Percentiles rank a stretch among this genome's conserved stretches.
These are phyloP conservation scores for Hypotaenidia okinawae DNA, from an alignment of 2,797 vertebrate genomes.

Conservation along the genomic window DNA sequence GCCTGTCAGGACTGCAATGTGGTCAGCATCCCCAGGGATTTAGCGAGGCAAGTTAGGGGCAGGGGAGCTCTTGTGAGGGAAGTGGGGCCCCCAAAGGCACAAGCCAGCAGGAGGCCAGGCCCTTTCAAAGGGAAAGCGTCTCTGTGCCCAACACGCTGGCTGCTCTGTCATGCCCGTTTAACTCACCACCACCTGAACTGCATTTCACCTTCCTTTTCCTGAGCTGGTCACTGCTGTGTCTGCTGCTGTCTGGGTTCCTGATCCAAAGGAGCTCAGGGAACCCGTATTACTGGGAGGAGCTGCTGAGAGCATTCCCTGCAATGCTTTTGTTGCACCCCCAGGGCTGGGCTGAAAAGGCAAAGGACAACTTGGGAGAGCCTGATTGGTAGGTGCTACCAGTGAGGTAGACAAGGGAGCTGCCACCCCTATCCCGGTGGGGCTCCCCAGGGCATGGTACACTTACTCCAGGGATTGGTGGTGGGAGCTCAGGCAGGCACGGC, in stretches of 20 bases:
- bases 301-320: conserved; percentile 58
- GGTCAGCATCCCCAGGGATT: conserved; percentile 65
- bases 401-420: too few species aligned
- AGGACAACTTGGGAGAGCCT: conserved; percentile 49
- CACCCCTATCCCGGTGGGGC: neutral
- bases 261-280: conserved; percentile 71
- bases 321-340: conserved; percentile 24
- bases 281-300: conserved; percentile 72
- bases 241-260: conserved; percentile 55
- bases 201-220: too few species aligned
- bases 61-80: neutral
- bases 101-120: neutral
- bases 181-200: neutral
- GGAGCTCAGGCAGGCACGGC: too few species aligned
- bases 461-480: too few species aligned
- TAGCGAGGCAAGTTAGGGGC: conserved; percentile 60
- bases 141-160: neutral
- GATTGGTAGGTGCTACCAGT: conserved; percentile 18
- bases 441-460: too few species aligned
- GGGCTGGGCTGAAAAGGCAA: conserved; percentile 8
- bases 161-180: neutral
- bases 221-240: neutral
- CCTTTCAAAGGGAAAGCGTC: neutral
- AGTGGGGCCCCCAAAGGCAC: neutral
- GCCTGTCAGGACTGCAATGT: conserved; percentile 67